A percentile compares a stretch with the other conserved stretches of the same genome.
These are phyloP conservation scores for Drosophila quinaria DNA, from an alignment of 2,888 invertebrate genomes.

Conservation along the genomic window DNA sequence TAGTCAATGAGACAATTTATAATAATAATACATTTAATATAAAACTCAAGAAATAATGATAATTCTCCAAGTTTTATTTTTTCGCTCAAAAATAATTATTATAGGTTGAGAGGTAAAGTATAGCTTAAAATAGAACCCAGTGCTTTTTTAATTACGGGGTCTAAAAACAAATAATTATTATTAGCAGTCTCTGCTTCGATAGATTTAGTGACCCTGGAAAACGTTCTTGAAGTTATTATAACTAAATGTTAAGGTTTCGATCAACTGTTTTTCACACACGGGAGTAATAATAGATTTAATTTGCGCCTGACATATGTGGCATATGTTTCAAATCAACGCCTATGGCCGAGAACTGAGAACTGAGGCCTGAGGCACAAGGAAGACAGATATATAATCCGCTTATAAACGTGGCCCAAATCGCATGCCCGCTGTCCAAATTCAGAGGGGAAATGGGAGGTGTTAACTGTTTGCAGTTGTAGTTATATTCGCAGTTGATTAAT, in stretches of 20 bases:
- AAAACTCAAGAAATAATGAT: too few species aligned
- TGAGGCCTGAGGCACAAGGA: background rate
- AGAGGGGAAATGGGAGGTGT: background rate
- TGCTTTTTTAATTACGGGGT: too few species aligned
- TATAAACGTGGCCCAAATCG: conserved; percentile 40
- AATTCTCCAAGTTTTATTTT: too few species aligned
- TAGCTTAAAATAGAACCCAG: too few species aligned
- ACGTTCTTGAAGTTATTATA: too few species aligned
- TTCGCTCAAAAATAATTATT: too few species aligned
- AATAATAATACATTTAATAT: too few species aligned
- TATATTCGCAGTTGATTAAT: conserved; percentile 70
- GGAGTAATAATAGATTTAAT: conserved; percentile 15
- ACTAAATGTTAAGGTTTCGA: background rate
- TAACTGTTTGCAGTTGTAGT: conserved; percentile 27
- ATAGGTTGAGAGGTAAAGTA: too few species aligned
- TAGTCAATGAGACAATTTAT: too few species aligned
- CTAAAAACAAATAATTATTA: too few species aligned
- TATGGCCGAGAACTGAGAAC: conserved; percentile 17
- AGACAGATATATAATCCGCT: conserved; percentile 58
- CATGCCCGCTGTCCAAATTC: conserved; percentile 6
- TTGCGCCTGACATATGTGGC: conserved; percentile 43
- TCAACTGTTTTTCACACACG: background rate
- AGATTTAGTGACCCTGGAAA: too few species aligned
- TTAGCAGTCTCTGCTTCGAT: too few species aligned
- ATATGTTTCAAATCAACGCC: conserved; percentile 46